A percentile compares a stretch with the other conserved stretches of the same genome.
These are phyloP conservation scores for Tortrix viridana DNA, from an alignment of 2,888 invertebrate genomes.

Conservation along the genomic window DNA sequence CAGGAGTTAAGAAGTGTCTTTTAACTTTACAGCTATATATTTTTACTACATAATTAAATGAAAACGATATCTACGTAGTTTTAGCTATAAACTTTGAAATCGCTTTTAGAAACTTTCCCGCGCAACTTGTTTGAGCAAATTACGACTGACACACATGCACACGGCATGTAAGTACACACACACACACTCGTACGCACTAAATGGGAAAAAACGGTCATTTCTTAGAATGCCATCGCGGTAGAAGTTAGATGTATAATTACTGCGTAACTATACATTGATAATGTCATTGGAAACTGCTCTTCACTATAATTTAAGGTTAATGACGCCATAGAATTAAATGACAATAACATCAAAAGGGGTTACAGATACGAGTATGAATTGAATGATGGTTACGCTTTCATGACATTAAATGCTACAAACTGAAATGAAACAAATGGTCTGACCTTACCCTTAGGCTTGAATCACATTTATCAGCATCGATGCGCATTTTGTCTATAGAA, in stretches of 20 bases:
- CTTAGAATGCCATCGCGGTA: background rate
- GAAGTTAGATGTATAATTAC: background rate
- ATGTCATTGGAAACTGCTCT: background rate
- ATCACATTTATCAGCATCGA: too few relatives aligned
- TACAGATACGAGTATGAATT: too few relatives aligned
- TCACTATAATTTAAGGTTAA: too few relatives aligned
- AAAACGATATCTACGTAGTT: background rate
- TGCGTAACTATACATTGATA: background rate
- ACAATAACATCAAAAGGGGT: too few relatives aligned
- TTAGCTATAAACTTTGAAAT: background rate
- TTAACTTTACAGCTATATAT: too few relatives aligned
- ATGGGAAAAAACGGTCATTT: slow-evolving; percentile 5
- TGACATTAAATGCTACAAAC: too few relatives aligned
- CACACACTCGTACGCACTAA: slow-evolving; percentile 1
- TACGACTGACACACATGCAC: slow-evolving; percentile 5
- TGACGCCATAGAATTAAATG: too few relatives aligned
- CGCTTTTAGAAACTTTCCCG: slow-evolving; percentile 10
- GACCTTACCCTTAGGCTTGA: too few relatives aligned
- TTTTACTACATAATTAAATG: background rate
- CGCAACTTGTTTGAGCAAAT: slow-evolving; percentile 17
- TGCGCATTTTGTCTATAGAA: too few relatives aligned
- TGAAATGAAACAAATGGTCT: too few relatives aligned
- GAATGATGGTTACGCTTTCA: too few relatives aligned
- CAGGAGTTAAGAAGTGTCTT: too few relatives aligned
- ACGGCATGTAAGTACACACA: background rate